These are phyloP conservation scores for Ochlodes sylvanus DNA, from an alignment of 2,888 invertebrate genomes.

Conservation along the genomic window DNA sequence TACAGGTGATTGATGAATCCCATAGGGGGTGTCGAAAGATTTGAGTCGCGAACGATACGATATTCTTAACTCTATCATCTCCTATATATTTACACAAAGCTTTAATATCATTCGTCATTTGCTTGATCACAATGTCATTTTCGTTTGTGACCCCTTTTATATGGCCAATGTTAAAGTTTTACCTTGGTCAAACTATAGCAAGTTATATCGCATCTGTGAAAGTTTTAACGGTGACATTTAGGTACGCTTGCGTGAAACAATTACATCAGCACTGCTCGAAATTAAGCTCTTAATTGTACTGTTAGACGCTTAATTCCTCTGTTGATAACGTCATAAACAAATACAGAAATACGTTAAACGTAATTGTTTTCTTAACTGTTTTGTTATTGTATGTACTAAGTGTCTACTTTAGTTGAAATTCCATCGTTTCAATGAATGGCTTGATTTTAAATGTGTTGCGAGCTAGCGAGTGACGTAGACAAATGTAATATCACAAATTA, in stretches of 20 bases:
- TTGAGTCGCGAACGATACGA: background rate
- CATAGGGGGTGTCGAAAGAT: background rate
- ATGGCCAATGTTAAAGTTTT: constrained; percentile 42
- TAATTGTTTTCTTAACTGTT: background rate
- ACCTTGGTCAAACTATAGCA: constrained; percentile 46
- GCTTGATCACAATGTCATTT: constrained; percentile 16
- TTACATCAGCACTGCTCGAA: constrained; percentile 34
- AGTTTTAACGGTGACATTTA: constrained; percentile 46
- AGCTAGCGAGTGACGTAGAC: too few species aligned
- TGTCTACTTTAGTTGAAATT: too few species aligned
- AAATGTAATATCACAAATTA: too few species aligned
- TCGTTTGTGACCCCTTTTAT: constrained; percentile 2
- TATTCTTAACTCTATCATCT: background rate
- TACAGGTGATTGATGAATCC: too few species aligned
- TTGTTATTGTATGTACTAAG: background rate
- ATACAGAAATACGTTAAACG: constrained; percentile 8
- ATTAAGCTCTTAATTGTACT: constrained; percentile 29
- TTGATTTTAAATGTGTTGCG: too few species aligned
- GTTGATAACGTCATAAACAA: constrained; percentile 29
- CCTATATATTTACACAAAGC: too few species aligned
- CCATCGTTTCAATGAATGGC: too few species aligned
- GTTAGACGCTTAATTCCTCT: background rate
- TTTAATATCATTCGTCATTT: background rate
- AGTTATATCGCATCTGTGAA: constrained; percentile 48
- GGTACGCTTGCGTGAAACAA: constrained; percentile 41